These are phyloP conservation scores for Xenopus borealis DNA, from an alignment of 2,113 vertebrate genomes.

Conservation along the genomic window DNA sequence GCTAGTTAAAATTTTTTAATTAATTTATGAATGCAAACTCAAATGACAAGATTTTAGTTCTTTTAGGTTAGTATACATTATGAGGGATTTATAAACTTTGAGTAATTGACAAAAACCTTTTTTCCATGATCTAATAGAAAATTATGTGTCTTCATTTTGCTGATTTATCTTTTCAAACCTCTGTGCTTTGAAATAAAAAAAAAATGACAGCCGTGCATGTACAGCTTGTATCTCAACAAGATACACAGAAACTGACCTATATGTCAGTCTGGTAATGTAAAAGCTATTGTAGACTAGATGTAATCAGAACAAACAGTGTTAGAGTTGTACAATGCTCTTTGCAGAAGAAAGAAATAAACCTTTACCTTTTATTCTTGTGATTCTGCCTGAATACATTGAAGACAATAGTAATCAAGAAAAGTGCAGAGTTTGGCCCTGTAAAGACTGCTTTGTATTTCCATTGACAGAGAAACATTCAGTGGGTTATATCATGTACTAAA, in stretches of 20 bases:
- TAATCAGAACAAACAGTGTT: slow-evolving; percentile 7
- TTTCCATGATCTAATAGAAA: neutral
- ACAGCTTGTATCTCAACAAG: slow-evolving; percentile 2
- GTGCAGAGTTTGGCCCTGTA: slow-evolving; percentile 2
- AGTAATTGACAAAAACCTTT: too few species aligned
- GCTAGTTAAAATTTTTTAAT: too few species aligned
- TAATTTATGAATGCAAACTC: too few species aligned
- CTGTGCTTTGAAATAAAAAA: neutral
- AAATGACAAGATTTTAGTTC: too few species aligned
- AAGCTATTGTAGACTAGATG: neutral
- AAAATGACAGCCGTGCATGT: neutral
- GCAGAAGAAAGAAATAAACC: neutral
- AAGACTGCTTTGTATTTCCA: neutral
- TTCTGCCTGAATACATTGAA: slow-evolving; percentile 3
- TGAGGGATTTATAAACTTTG: too few species aligned
- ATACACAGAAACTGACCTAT: neutral
- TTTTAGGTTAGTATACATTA: too few species aligned
- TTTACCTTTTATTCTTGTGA: slow-evolving; percentile 19
- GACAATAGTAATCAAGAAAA: neutral
- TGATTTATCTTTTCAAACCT: neutral
- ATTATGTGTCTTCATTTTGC: neutral
- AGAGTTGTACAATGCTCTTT: neutral
- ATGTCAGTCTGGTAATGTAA: neutral
- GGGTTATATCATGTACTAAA: too few species aligned
- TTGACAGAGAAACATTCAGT: neutral